A percentile compares a stretch with the other conserved stretches of the same genome.
Evolutionary conservation across 2,797 vertebrate genomes (phyloP).

Genomic region (Macroramphosus scolopax): DNA sequence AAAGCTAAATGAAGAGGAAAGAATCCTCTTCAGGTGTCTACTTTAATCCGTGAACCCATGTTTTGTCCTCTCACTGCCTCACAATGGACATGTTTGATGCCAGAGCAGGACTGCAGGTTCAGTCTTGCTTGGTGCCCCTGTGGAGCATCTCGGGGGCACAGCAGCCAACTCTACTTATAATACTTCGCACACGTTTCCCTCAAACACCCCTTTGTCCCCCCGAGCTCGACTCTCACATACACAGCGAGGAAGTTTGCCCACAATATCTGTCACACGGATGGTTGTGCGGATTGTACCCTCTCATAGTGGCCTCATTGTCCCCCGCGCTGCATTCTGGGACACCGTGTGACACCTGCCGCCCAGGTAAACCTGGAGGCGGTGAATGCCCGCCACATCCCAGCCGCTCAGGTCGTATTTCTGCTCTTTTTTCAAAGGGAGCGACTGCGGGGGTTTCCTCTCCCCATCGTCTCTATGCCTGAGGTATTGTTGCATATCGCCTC

Average conservation of each 20-base stretch:
- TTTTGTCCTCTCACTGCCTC: not conserved
- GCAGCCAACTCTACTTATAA: constrained; percentile 27
- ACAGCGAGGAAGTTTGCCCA: constrained; percentile 63
- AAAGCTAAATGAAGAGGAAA: constrained; percentile 10
- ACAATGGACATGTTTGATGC: not conserved
- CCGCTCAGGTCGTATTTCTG: constrained; percentile 75
- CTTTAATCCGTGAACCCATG: too few species aligned
- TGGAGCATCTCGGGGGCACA: constrained; percentile 33
- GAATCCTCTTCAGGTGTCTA: too few species aligned
- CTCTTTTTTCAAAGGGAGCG: constrained; percentile 50
- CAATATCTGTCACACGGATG: constrained; percentile 73
- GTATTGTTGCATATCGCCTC: constrained; percentile 71
- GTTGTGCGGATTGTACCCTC: constrained; percentile 68
- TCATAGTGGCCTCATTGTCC: constrained; percentile 80
- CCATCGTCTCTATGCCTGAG: constrained; percentile 69
- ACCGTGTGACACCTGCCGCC: constrained; percentile 76
- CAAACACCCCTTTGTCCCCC: constrained; percentile 58
- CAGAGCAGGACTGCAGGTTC: constrained; percentile 12
- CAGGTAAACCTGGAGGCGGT: constrained; percentile 70
- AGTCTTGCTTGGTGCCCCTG: constrained; percentile 13
- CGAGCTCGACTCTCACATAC: constrained; percentile 24
- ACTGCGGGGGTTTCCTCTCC: constrained; percentile 63
- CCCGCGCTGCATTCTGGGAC: constrained; percentile 81
- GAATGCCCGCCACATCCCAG: constrained; percentile 71
- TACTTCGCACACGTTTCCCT: constrained; percentile 50